A percentile compares a stretch with the other conserved stretches of the same genome.
These are phyloP conservation scores for Ischnura elegans DNA, from an alignment of 2,888 invertebrate species.

Conservation along the genomic window DNA sequence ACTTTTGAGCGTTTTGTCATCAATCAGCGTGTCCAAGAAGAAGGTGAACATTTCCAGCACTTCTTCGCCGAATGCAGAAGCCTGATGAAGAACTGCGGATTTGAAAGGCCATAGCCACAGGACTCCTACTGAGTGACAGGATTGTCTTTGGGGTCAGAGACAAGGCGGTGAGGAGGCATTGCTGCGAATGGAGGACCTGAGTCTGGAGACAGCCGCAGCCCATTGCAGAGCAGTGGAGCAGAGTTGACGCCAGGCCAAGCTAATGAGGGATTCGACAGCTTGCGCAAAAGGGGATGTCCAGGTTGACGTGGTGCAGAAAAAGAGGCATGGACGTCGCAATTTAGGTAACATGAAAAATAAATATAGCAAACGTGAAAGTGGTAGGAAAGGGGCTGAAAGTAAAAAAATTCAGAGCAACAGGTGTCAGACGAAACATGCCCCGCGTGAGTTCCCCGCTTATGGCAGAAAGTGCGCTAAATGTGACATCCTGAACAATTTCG, in stretches of 20 bases:
- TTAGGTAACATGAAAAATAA: background rate
- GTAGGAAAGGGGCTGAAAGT: background rate
- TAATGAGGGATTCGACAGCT: too few species aligned
- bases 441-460: background rate
- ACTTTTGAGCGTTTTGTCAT: background rate
- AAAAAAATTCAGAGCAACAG: background rate
- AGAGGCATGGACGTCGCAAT: background rate
- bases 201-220: background rate
- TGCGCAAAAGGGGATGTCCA: background rate
- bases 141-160: too few species aligned
- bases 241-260: background rate
- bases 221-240: slow-evolving; percentile 18
- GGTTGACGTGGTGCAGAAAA: background rate
- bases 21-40: background rate
- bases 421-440: background rate
- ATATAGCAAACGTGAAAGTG: background rate
- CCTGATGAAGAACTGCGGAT: slow-evolving; percentile 8
- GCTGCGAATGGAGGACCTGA: slow-evolving; percentile 6
- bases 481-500: background rate
- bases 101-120: background rate
- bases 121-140: background rate
- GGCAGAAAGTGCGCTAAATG: background rate
- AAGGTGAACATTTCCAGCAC: background rate
- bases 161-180: slow-evolving; percentile 19
- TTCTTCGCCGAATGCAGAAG: slow-evolving; percentile 20